Conservation (phyloP, 2,797 vertebrate genomes). For the Hypotaenidia okinawae region DNA sequence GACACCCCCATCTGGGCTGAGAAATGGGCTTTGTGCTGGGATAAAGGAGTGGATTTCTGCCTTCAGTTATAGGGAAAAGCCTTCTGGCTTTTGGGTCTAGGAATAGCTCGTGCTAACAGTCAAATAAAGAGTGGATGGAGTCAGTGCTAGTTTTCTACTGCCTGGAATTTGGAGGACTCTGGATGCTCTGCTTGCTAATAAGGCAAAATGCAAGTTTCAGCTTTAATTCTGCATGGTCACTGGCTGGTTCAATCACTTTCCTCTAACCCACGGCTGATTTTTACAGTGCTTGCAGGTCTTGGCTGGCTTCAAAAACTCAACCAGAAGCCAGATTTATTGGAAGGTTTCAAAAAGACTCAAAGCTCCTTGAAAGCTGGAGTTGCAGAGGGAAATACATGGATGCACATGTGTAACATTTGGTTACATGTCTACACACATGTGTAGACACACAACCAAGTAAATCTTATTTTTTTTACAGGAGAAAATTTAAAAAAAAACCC, state of each 20-base stretch:
- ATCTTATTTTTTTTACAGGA: background rate
- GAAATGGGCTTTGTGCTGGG: background rate
- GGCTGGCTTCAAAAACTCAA: background rate
- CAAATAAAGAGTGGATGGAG: background rate
- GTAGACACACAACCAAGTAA: rapidly evolving
- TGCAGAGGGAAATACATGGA: background rate
- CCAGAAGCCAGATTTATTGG: background rate
- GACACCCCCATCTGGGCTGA: background rate
- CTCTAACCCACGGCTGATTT: background rate
- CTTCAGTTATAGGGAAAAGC: background rate
- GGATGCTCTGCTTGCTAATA: background rate
- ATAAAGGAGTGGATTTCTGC: background rate
- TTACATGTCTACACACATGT: too few relatives aligned
- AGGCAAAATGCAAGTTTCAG: background rate
- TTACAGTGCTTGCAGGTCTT: background rate
- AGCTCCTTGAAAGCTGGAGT: background rate
- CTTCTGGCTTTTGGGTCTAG: background rate
- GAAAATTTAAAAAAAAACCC: rapidly evolving
- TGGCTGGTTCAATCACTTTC: rapidly evolving
- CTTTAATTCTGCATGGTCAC: background rate
- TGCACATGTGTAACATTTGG: rapidly evolving
- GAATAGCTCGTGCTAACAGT: background rate
- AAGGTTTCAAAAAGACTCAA: background rate
- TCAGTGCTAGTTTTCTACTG: background rate
- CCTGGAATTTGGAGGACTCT: background rate